Evolutionary conservation across 2,888 invertebrate species (phyloP).

Genomic region (Leptinotarsa peninsularis): DNA sequence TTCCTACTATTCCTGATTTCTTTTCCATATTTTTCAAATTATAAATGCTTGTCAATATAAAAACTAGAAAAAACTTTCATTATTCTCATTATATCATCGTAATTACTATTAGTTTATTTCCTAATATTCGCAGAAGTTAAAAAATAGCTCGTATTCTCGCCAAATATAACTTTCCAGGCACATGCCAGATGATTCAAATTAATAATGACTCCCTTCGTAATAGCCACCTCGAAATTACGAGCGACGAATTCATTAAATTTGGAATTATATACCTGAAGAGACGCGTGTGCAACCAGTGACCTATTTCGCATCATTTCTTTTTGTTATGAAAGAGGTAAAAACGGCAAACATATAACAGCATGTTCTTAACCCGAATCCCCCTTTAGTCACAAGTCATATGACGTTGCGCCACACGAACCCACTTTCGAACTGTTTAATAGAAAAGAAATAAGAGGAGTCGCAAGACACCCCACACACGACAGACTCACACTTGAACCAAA

Average conservation of each 20-base stretch:
- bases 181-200: conserved; percentile 34
- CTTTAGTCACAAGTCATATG: conserved; percentile 47
- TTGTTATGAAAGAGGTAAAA: conserved; percentile 48
- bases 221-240: conserved; percentile 26
- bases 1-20: too few relatives aligned
- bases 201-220: conserved; percentile 27
- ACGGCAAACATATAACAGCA: conserved; percentile 43
- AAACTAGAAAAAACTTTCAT: too few relatives aligned
- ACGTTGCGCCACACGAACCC: conserved; percentile 42
- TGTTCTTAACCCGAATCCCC: conserved; percentile 34
- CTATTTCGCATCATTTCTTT: conserved; percentile 48
- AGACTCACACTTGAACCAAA: conserved; percentile 27
- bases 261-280: conserved; percentile 45
- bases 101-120: neutral
- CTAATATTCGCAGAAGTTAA: neutral
- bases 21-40: too few relatives aligned
- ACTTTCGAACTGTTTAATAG: conserved; percentile 50
- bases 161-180: conserved; percentile 15
- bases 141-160: neutral
- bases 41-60: too few relatives aligned
- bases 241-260: conserved; percentile 37
- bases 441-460: conserved; percentile 37
- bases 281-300: conserved; percentile 50
- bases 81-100: too few relatives aligned
- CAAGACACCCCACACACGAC: conserved; percentile 38